These are phyloP conservation scores for Pogonus chalceus DNA, from an alignment of 1,140 invertebrate genomes.

Conservation along the genomic window DNA sequence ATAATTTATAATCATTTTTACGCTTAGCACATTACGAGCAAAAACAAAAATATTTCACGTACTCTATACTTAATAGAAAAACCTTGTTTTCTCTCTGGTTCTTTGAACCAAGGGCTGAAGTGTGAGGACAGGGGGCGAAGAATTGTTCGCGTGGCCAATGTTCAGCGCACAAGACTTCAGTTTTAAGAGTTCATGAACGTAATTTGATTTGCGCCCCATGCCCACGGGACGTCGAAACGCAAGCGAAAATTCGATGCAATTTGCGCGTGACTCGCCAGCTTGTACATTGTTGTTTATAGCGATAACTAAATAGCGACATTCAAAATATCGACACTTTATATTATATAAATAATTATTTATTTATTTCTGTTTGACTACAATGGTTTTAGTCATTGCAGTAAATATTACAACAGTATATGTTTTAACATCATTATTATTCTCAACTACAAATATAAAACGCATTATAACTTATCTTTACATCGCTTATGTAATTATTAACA, in stretches of 20 bases:
- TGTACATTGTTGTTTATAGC: not conserved
- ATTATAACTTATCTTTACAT: no score
- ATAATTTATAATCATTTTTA: not conserved
- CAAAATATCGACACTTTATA: not conserved
- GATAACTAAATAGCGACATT: not conserved
- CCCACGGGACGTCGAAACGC: not conserved
- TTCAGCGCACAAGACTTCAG: not conserved
- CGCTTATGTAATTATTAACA: no score
- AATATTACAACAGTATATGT: not conserved
- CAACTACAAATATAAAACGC: no score
- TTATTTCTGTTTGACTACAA: not conserved
- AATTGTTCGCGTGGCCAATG: not conserved
- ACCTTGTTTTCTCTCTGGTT: not conserved
- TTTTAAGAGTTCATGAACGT: not conserved
- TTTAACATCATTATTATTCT: not conserved
- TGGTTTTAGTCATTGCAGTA: not conserved
- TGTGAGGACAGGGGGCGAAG: no score
- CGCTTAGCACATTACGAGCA: no score
- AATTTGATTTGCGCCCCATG: not conserved
- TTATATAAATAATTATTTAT: not conserved
- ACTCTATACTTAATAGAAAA: not conserved
- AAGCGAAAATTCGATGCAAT: not conserved
- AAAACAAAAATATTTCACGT: not conserved
- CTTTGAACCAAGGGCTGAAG: no score
- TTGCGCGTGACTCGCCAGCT: not conserved